Evolutionary conservation across 2,888 invertebrate species (phyloP), one percentile per base, ranked within the genome.

Genomic region (Hypena proboscidalis): DNA sequence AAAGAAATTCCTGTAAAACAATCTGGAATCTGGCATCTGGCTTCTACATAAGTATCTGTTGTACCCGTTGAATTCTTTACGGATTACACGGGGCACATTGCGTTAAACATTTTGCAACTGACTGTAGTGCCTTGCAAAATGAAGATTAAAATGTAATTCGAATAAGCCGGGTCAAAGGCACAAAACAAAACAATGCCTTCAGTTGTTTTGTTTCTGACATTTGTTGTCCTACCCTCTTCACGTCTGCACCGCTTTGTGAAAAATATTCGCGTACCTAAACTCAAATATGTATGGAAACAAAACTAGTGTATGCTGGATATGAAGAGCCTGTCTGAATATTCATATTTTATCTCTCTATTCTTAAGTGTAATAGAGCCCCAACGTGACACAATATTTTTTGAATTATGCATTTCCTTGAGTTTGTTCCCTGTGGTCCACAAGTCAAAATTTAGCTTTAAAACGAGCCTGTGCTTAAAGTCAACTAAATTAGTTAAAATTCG

Each of bases 131-230:
- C n/a, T 38, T 46, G 31, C 34, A 34, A 31, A 45, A 46, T 31
- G 15, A 50, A 53, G 43, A 54, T 47, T 64, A 44, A 41, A 52
- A 49, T 46, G 46, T 48, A 43, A 49, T 51, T 60, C 29, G 21
- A 19, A 23, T 45, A 45, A 20, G 17, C 37, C n/a, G 17, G 23
- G 29, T 36, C 57, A 51, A 57, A 61, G 43, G 34, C 39, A 27
- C 37, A n/a, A 38, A 49, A 35, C 20, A 8, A 26, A 59, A 64
- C 60, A 60, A 64, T 64, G 45, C 34, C 22, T 25, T 19, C 46
- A 39, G 50, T 36, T 42, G 40, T 38, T 8, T 41, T 60, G 60
- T 51, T 49, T 39, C 41, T 51, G 61, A 47, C 56, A 47, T 61
- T 46, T 49, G 15, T 32, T 40, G 48, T 38, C 38, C 21, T 33